These are phyloP conservation scores for Nysson spinosus DNA, from an alignment of 2,888 invertebrate genomes.

Conservation along the genomic window DNA sequence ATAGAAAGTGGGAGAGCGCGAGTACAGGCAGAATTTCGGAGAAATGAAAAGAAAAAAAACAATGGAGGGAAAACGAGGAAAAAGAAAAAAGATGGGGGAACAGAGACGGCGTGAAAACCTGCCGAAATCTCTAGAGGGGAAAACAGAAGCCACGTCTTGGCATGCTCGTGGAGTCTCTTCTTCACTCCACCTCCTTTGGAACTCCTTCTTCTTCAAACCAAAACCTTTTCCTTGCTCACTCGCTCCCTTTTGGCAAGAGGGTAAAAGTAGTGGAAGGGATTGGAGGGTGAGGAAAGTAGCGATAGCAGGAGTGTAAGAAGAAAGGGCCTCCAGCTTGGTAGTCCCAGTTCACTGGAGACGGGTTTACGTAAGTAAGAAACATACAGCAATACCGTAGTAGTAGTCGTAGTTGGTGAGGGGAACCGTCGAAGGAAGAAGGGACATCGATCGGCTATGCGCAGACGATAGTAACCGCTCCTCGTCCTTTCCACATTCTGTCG, in stretches of 20 bases:
- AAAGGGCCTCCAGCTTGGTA: conserved; percentile 48
- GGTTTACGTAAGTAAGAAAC: conserved; percentile 28
- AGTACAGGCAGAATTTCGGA: not conserved
- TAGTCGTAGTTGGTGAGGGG: conserved; percentile 22
- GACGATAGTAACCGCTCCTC: conserved; percentile 17
- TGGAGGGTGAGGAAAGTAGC: conserved; percentile 41
- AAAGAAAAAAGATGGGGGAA: conserved; percentile 11
- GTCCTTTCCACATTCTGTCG: conserved; percentile 17
- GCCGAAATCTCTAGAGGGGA: conserved; percentile 54
- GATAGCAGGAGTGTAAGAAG: conserved; percentile 49
- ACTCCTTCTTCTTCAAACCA: conserved; percentile 21
- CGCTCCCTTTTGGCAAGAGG: conserved; percentile 31
- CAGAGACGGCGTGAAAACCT: conserved; percentile 48
- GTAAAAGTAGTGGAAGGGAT: conserved; percentile 38
- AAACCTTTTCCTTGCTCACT: conserved; percentile 30
- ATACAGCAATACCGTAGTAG: conserved; percentile 44
- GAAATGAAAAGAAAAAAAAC: not conserved
- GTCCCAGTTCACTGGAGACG: conserved; percentile 30
- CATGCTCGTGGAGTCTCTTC: conserved; percentile 25
- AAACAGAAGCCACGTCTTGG: conserved; percentile 58
- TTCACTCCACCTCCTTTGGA: conserved; percentile 25
- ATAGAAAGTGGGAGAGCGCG: no score
- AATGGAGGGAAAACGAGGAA: not conserved
- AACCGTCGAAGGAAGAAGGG: conserved; percentile 44
- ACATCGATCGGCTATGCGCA: conserved; percentile 73